Evolutionary conservation across 2,888 invertebrate species (phyloP).

Genomic region (Mythimna vitellina): DNA sequence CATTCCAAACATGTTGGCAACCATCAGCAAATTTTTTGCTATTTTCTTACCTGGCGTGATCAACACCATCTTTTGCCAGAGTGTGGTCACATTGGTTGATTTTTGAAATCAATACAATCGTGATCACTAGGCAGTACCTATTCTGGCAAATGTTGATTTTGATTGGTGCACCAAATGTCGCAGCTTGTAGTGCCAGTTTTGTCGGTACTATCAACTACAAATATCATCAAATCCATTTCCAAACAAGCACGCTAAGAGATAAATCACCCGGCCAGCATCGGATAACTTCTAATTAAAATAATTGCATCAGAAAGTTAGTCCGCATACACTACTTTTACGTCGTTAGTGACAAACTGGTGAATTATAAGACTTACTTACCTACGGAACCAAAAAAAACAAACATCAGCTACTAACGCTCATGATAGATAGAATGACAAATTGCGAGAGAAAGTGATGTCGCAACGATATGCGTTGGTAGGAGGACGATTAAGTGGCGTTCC

Average conservation of each 20-base stretch:
- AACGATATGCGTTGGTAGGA: slow-evolving; percentile 71
- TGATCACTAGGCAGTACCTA: too few species aligned
- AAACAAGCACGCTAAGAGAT: slow-evolving; percentile 42
- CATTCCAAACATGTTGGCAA: slow-evolving; percentile 26
- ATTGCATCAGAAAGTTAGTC: slow-evolving; percentile 60
- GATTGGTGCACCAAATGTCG: too few species aligned
- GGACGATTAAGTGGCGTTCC: slow-evolving; percentile 64
- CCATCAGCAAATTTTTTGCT: not conserved
- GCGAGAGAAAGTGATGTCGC: slow-evolving; percentile 87
- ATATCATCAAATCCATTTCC: slow-evolving; percentile 38
- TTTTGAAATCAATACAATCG: too few species aligned
- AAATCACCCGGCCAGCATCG: slow-evolving; percentile 22
- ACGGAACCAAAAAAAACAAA: slow-evolving; percentile 62
- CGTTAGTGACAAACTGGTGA: slow-evolving; percentile 50
- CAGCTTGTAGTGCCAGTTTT: slow-evolving; percentile 2
- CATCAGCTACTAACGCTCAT: slow-evolving; percentile 48
- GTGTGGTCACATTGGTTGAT: not conserved
- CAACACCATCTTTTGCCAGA: not conserved
- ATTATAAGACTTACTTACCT: slow-evolving; percentile 45
- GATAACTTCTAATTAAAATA: slow-evolving; percentile 58
- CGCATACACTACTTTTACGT: slow-evolving; percentile 48
- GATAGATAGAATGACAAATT: slow-evolving; percentile 72
- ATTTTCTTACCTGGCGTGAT: slow-evolving; percentile 17
- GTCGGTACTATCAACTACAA: not conserved
- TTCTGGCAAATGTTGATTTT: too few species aligned